Evolutionary conservation across 2,888 invertebrate genomes (phyloP).

Genomic region (Psococerastis gibbosa): DNA sequence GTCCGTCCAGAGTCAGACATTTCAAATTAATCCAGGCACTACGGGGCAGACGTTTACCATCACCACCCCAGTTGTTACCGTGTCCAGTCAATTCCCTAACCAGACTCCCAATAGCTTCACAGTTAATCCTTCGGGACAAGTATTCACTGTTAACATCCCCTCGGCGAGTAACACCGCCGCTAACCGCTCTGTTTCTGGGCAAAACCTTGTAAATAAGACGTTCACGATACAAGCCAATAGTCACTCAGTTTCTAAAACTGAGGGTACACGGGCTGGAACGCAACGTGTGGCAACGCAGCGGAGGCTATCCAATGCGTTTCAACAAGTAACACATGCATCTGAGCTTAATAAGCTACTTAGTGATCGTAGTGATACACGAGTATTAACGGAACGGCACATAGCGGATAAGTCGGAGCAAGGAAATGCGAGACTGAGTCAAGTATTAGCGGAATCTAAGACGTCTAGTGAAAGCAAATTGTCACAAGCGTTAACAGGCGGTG

Average conservation of each 20-base stretch:
- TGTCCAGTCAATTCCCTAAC: constrained; percentile 1
- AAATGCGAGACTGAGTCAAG: neutral
- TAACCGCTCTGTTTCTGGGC: neutral
- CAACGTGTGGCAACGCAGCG: neutral
- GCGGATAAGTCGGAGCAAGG: no score
- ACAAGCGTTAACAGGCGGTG: constrained; percentile 7
- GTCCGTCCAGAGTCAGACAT: neutral
- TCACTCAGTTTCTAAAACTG: neutral
- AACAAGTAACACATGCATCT: constrained; percentile 1
- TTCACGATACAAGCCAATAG: constrained; percentile 1
- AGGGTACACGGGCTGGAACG: neutral
- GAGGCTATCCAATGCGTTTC: constrained; percentile 4
- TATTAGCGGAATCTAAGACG: neutral
- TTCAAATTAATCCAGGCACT: constrained; percentile 4
- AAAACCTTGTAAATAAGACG: constrained; percentile 2
- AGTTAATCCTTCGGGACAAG: neutral
- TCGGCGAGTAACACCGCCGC: neutral
- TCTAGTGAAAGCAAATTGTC: constrained; percentile 8
- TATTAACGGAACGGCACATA: neutral
- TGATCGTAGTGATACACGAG: constrained; percentile 2
- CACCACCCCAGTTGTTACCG: constrained; percentile 5
- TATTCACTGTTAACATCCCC: constrained; percentile 7
- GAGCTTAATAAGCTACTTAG: constrained; percentile 6
- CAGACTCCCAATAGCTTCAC: neutral
- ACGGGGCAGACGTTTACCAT: constrained; percentile 5